These are phyloP conservation scores for Gracilinanus agilis DNA, from an alignment of 2,113 vertebrate species.

Conservation along the genomic window DNA sequence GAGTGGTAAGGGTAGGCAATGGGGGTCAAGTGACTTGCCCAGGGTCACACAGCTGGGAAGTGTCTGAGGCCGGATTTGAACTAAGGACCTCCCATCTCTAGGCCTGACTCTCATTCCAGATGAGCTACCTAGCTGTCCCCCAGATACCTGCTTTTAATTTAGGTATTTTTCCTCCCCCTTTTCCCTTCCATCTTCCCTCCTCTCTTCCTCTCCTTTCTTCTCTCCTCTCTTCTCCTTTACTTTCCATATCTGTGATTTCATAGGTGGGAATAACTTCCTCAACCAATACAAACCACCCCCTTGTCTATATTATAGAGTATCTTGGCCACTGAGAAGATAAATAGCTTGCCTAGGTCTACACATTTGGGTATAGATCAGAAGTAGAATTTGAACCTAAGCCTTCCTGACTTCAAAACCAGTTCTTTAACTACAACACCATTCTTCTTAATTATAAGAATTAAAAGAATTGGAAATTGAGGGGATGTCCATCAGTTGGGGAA, in stretches of 20 bases:
- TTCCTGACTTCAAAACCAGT: neutral
- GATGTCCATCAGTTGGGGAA: no score
- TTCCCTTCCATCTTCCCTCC: neutral
- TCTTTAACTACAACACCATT: neutral
- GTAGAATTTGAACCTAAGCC: neutral
- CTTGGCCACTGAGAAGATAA: neutral
- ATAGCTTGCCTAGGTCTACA: neutral
- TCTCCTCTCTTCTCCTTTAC: neutral
- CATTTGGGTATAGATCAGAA: neutral
- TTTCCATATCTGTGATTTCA: neutral
- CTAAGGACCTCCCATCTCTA: no score
- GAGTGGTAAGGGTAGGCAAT: no score
- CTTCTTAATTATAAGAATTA: neutral
- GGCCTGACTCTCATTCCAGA: no score
- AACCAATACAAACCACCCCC: neutral
- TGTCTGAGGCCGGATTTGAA: no score
- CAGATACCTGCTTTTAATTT: conserved; percentile 28
- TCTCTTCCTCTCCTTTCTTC: neutral
- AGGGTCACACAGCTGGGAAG: no score
- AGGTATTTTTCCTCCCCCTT: neutral
- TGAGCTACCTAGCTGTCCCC: no score
- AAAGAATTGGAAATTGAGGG: no score
- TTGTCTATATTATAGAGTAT: neutral
- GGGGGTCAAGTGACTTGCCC: no score
- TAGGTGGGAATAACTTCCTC: neutral